phyloP scores from a whole-genome alignment of 2,888 invertebrate genomes.

The Heteropelma amictum region DNA sequence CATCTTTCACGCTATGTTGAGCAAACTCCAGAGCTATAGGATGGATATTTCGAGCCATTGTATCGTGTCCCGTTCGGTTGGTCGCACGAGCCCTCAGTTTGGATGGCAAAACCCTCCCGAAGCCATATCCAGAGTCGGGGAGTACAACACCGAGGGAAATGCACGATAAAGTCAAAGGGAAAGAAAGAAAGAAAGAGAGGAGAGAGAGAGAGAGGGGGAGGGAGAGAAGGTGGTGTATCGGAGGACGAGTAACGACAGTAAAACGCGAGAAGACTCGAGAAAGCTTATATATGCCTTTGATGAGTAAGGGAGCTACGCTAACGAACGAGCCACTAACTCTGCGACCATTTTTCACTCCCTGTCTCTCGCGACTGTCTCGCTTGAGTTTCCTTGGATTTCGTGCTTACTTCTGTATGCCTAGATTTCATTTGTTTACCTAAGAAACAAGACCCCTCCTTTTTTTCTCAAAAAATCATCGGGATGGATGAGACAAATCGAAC shows the following conservation, averaged over 20 bases:
- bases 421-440: neutral
- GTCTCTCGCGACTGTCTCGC: constrained; percentile 36
- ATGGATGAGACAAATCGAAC: too few species aligned
- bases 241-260: constrained; percentile 34
- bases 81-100: constrained; percentile 43
- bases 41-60: constrained; percentile 68
- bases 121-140: neutral
- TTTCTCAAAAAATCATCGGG: too few species aligned
- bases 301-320: constrained; percentile 66
- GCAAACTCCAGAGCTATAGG: constrained; percentile 59
- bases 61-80: constrained; percentile 58
- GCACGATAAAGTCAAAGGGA: neutral
- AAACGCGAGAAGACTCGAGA: constrained; percentile 63
- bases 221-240: neutral
- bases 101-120: neutral
- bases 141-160: neutral
- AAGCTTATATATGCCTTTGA: constrained; percentile 23
- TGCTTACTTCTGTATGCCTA: neutral
- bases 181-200: constrained; percentile 3
- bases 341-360: constrained; percentile 58
- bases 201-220: neutral
- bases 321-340: constrained; percentile 61
- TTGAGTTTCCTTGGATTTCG: neutral
- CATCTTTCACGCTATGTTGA: constrained; percentile 70
- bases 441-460: too few species aligned